Conservation (phyloP, 2,888 invertebrate species). For the Pegoplata infirma region DNA sequence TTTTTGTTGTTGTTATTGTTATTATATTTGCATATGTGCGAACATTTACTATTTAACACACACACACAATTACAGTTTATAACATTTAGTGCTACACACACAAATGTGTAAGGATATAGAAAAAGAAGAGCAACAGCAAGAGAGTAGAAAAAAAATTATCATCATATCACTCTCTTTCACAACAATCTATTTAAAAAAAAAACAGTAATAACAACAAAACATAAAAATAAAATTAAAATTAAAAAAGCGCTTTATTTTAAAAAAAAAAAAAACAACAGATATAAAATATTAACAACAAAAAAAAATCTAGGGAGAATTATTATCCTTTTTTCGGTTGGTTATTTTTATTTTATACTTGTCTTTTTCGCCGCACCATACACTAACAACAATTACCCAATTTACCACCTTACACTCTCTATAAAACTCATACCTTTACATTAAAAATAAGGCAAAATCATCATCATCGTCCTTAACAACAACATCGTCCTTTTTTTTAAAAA, state of each 20-base stretch:
- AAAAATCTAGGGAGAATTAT: constrained; percentile 62
- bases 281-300: constrained; percentile 30
- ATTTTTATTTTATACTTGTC: constrained; percentile 65
- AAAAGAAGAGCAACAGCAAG: constrained; percentile 44
- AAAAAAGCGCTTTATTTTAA: constrained; percentile 54
- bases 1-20: constrained; percentile 27
- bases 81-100: too few relatives aligned
- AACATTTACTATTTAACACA: constrained; percentile 53
- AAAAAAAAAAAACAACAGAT: constrained; percentile 12
- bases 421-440: constrained; percentile 7
- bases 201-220: constrained; percentile 52
- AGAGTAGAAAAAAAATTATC: constrained; percentile 26
- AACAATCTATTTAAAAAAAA: constrained; percentile 44
- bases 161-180: constrained; percentile 46
- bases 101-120: constrained; percentile 20
- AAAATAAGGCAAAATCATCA: neutral
- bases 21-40: constrained; percentile 48
- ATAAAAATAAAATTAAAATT: constrained; percentile 62
- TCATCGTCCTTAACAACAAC: neutral
- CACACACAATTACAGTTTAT: too few relatives aligned
- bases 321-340: constrained; percentile 70
- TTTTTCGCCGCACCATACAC: constrained; percentile 62
- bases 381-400: constrained; percentile 17
- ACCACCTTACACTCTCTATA: too few relatives aligned
- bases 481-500: too few relatives aligned